Evolutionary conservation across 2,888 invertebrate genomes (phyloP), one percentile per base, ranked within the genome.

Genomic region (Griposia aprilina): DNA sequence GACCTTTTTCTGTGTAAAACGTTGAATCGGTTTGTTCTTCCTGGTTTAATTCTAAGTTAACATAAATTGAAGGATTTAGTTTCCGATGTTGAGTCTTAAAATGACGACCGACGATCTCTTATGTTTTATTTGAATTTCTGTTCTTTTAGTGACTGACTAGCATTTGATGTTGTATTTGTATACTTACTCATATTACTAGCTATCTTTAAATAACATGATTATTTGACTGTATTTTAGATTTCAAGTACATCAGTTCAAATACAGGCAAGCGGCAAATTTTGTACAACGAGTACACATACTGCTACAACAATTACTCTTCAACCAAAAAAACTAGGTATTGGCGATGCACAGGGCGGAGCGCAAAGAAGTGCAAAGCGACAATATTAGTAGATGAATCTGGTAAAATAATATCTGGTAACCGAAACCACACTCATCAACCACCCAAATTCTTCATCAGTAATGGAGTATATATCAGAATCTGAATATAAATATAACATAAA

Each of bases 331-430:
- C 79, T 17, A 59, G n/a, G 0, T 62, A 81, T 36, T 80, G 79
- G 66, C 60, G 60, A 26, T 74, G 79, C 26, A 67, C 30, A 69
- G 4, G 69, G 11, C 69, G 55, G 2, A 75, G 55, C 11, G 41
- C 60, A 1, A 66, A 55, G 8, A 80, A 74, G 15, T 80, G 79
- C n/a, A 80, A 81, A 15, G 81, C 66, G 5, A 81, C 74, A n/a
- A 26, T 80, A 36, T 4, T 81, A 67, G 48, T 81, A n/a, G 36
- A 80, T 50, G 60, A 74, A 26, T 1, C 41, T 55, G 52, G 66
- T 41, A 55, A 20, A 2, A 62, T 80, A 30, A 55, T 81, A 60
- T 67, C 60, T 8, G 36, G 60, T 11, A 20, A 80, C 11, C 36
- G 2, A 30, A 48, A 81, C 3, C 79, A 80, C 10, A 59, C 55